These are phyloP conservation scores for Potorous gilbertii DNA, from an alignment of 2,797 vertebrate genomes.

Conservation along the genomic window DNA sequence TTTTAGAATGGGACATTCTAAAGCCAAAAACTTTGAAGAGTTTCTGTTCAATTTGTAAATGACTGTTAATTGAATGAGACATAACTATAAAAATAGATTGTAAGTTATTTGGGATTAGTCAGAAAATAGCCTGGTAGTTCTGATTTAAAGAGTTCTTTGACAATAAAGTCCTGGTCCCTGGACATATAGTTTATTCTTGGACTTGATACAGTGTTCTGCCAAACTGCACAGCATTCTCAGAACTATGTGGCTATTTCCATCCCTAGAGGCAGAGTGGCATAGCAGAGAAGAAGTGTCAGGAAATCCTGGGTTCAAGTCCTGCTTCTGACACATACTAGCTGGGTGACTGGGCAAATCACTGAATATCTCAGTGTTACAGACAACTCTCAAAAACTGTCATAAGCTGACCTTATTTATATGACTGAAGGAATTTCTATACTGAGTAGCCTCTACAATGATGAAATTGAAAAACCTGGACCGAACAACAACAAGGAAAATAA, in stretches of 20 bases:
- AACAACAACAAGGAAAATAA: background rate
- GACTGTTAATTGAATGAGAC: background rate
- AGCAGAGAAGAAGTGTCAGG: background rate
- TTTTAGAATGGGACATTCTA: background rate
- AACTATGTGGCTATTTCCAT: background rate
- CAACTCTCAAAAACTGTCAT: background rate
- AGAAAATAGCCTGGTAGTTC: background rate
- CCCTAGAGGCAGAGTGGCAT: background rate
- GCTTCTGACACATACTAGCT: background rate
- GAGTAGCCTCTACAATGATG: background rate
- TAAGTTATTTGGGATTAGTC: background rate
- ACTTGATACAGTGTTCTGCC: background rate
- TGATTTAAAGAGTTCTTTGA: background rate
- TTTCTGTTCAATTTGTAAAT: background rate
- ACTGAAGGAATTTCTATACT: background rate
- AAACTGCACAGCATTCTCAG: background rate
- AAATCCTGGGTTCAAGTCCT: background rate
- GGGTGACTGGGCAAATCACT: background rate
- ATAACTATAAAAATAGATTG: background rate
- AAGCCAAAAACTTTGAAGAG: background rate
- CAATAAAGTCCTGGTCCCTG: background rate
- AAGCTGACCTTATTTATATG: background rate
- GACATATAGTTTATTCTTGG: background rate
- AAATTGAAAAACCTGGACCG: background rate
- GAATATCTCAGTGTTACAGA: background rate